Conservation (phyloP, 2,888 invertebrate species). For the Cordilura impudica region DNA sequence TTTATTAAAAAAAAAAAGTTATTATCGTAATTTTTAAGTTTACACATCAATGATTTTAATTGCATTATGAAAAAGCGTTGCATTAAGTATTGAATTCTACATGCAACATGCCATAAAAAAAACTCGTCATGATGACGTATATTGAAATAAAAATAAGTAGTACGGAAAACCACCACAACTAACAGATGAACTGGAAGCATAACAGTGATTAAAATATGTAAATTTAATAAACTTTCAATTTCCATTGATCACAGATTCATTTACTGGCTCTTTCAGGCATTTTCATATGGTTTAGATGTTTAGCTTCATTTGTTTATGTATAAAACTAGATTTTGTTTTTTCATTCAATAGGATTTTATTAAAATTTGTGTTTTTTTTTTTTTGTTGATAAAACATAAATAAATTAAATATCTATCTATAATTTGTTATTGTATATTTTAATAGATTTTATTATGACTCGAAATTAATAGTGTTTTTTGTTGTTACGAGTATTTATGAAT, state of each 20-base stretch:
- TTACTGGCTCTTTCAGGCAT: not conserved
- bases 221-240: slow-evolving; percentile 52
- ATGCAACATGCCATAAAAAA: not conserved
- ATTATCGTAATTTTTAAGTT: slow-evolving; percentile 76
- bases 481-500: not conserved
- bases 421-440: slow-evolving; percentile 26
- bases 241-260: slow-evolving; percentile 8
- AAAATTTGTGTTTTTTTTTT: not conserved
- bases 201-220: slow-evolving; percentile 27
- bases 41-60: slow-evolving; percentile 77
- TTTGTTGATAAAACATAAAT: too few relatives aligned
- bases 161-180: not conserved
- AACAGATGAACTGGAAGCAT: too few relatives aligned
- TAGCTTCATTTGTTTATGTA: not conserved
- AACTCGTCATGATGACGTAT: not conserved
- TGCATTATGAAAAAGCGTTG: slow-evolving; percentile 48
- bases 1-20: slow-evolving; percentile 65
- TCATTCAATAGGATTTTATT: not conserved
- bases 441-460: slow-evolving; percentile 29
- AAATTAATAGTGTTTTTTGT: slow-evolving; percentile 28
- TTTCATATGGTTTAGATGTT: not conserved
- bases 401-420: not conserved
- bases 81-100: not conserved
- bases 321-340: not conserved
- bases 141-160: not conserved